Base-by-base conservation (phyloP, 2,888 invertebrate genomes). In the Mellilla xanthometata region DNA sequence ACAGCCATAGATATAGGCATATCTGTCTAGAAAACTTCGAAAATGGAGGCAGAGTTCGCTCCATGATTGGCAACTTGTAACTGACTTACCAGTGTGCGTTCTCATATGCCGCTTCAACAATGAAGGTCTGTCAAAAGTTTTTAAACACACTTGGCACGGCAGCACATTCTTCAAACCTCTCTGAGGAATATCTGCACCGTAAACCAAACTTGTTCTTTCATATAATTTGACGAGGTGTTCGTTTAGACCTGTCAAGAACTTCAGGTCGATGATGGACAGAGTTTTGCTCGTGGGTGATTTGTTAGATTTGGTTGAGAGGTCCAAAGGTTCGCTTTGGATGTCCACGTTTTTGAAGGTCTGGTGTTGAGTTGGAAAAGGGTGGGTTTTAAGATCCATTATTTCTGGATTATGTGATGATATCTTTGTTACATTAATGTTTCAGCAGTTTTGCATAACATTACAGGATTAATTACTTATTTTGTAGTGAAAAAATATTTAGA, bases 91-190 rank as follows among this genome's bases (percentile, higher is more conserved):
- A 44, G 94, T 94, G 64, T 94, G 94, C 0, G 93, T 93, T 36
- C 94, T 76, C 81, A 93, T 90, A 63, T 94, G 94, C 51, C 94
- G 74, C 58, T 93, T 93, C 52, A 94, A 66, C 43, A 94, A 67
- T 1, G 93, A 94, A 0, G 94, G 94, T 31, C 94, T 77, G 60
- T 94, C 94, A 60, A 94, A 94, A 12, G 91, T 91, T 77, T 94
- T 94, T 33, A 91, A 80, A 60, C 94, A 94, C 0, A 91, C 91
- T 28, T 92, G 91, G 61, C 94, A 94, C 0, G 89, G 88, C 38
- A 89, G 65, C 3, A 86, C 72, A 26, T 81, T 86, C 65, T 87
- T 88, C 46, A 46, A 10, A 0, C 40, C 46, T 12, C 35, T 30
- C 36, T 48, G 68, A 40, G 39, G 54, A 54, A 2, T 31, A 52